Evolutionary conservation across 2,113 vertebrate genomes (phyloP).

Genomic region (Oxygymnocypris stewartii): DNA sequence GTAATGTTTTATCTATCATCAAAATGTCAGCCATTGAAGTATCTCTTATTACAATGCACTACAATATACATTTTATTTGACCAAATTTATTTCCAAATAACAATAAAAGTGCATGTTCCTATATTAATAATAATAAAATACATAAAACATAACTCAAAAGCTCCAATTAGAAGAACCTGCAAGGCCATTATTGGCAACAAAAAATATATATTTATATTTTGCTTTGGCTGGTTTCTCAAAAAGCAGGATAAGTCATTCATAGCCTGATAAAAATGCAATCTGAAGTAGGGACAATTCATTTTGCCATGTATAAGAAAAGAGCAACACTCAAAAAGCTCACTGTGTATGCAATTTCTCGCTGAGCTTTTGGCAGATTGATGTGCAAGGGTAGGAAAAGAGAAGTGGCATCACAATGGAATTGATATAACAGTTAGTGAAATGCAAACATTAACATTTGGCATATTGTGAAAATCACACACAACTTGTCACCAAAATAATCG

Average conservation of each 20-base stretch:
- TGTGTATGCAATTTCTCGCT: slow-evolving; percentile 53
- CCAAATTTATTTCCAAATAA: not conserved
- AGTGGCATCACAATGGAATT: not conserved
- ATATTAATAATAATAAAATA: not conserved
- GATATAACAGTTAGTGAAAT: slow-evolving; percentile 49
- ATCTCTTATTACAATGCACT: not conserved
- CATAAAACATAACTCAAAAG: not conserved
- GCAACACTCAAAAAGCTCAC: slow-evolving; percentile 48
- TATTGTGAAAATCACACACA: not conserved
- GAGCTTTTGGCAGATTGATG: slow-evolving; percentile 23
- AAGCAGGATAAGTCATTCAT: slow-evolving; percentile 46
- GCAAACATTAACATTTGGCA: slow-evolving; percentile 45
- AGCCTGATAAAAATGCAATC: slow-evolving; percentile 49
- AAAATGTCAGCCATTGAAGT: not conserved
- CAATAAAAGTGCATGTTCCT: not conserved
- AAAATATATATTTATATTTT: not conserved
- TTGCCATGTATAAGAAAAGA: slow-evolving; percentile 31
- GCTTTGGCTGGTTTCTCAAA: slow-evolving; percentile 32
- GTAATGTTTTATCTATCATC: not conserved
- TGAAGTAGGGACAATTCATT: slow-evolving; percentile 37
- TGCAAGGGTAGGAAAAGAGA: slow-evolving; percentile 29
- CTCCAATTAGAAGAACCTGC: not conserved
- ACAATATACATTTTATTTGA: not conserved
- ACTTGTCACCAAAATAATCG: not conserved
- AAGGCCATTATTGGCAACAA: not conserved